phyloP scores from a whole-genome alignment of 2,888 invertebrate genomes.

The Micropterix aruncella region DNA sequence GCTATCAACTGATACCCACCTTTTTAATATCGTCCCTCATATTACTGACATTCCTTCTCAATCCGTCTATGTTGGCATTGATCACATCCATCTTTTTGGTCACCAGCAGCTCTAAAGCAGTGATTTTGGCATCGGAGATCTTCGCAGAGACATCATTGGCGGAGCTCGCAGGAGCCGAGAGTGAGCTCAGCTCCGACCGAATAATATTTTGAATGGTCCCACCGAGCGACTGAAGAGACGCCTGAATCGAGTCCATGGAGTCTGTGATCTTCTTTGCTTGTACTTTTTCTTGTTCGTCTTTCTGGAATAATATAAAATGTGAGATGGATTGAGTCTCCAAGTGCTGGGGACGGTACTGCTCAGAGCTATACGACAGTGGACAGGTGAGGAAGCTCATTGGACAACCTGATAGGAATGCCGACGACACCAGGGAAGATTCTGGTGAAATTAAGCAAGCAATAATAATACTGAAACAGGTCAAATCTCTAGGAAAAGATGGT shows the following conservation, averaged over 20 bases:
- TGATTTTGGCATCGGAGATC: slow-evolving; percentile 15
- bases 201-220: slow-evolving; percentile 26
- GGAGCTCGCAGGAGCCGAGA: slow-evolving; percentile 4
- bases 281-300: slow-evolving; percentile 49
- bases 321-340: too few relatives aligned
- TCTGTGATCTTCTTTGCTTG: slow-evolving; percentile 49
- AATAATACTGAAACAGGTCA: too few relatives aligned
- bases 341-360: too few relatives aligned
- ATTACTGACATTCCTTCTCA: slow-evolving; percentile 23
- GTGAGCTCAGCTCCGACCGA: slow-evolving; percentile 21
- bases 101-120: slow-evolving; percentile 13
- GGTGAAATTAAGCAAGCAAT: too few relatives aligned
- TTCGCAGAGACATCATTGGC: slow-evolving; percentile 18
- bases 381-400: too few relatives aligned
- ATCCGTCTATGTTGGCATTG: slow-evolving; percentile 25
- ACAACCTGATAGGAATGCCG: too few relatives aligned
- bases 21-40: slow-evolving; percentile 24
- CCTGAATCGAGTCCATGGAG: slow-evolving; percentile 35
- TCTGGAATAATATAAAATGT: too few relatives aligned
- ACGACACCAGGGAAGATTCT: too few relatives aligned
- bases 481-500: background rate
- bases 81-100: slow-evolving; percentile 24
- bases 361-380: too few relatives aligned
- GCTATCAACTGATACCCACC: too few relatives aligned
- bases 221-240: slow-evolving; percentile 28